These are phyloP conservation scores for Psilopogon haemacephalus DNA, from an alignment of 2,113 vertebrate genomes.

Conservation along the genomic window DNA sequence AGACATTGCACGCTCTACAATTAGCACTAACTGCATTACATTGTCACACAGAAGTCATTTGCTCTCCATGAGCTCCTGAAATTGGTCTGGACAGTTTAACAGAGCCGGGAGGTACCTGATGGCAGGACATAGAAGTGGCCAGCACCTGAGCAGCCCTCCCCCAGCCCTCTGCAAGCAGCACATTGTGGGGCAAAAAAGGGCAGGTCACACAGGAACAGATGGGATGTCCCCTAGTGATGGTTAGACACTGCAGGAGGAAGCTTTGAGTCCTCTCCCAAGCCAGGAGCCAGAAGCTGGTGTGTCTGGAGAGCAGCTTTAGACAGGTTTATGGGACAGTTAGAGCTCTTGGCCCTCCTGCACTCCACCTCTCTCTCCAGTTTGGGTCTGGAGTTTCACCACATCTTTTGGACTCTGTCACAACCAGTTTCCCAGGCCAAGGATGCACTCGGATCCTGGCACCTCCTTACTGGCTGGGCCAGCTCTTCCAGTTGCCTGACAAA, in stretches of 20 bases:
- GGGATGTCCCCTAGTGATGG: not conserved
- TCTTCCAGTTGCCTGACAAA: not conserved
- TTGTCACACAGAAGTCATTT: slow-evolving; percentile 68
- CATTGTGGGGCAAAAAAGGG: not conserved
- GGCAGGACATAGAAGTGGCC: not conserved
- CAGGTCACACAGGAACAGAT: not conserved
- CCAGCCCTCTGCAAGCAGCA: not conserved
- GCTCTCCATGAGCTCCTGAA: slow-evolving; percentile 48
- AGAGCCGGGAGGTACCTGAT: not conserved
- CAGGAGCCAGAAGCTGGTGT: not conserved
- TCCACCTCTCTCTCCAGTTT: not conserved
- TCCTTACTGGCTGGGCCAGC: not conserved
- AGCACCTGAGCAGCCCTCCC: not conserved
- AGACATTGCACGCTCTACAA: slow-evolving; percentile 56
- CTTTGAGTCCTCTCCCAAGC: not conserved
- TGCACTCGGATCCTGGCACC: not conserved
- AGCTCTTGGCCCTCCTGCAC: not conserved
- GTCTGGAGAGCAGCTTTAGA: not conserved
- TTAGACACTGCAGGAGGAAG: not conserved
- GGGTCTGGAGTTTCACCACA: not conserved
- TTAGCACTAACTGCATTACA: slow-evolving; percentile 65
- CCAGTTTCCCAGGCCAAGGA: not conserved
- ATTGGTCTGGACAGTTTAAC: slow-evolving; percentile 54
- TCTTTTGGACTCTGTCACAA: not conserved
- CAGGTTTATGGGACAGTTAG: not conserved